Evolutionary conservation across 2,113 vertebrate species (phyloP).

Genomic region (Urocitellus parryii): DNA sequence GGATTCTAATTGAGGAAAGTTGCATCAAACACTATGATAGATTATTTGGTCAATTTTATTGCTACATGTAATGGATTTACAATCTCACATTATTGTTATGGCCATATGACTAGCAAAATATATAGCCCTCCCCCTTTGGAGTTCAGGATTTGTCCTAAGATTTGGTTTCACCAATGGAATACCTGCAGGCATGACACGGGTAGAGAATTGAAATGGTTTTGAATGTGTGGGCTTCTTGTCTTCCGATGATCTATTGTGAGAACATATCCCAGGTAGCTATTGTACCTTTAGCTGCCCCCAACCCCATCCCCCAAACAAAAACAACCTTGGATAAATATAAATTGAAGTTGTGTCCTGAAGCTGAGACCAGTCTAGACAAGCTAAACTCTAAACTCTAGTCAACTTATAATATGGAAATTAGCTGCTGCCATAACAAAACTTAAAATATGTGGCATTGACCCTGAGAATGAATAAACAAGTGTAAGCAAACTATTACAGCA

Average conservation of each 20-base stretch:
- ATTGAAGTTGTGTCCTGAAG: not conserved
- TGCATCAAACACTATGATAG: not conserved
- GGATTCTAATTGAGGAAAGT: not conserved
- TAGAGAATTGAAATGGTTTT: not conserved
- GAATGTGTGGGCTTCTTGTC: not conserved
- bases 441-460: not conserved
- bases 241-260: not conserved
- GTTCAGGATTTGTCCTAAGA: not conserved
- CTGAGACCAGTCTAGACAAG: not conserved
- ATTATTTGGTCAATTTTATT: not conserved
- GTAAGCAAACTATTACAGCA: not conserved
- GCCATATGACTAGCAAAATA: not conserved
- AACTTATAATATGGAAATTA: not conserved
- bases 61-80: not conserved
- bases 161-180: not conserved
- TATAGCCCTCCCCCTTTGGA: not conserved
- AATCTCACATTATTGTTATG: not conserved
- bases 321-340: too few relatives aligned
- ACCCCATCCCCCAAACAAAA: too few relatives aligned
- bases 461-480: not conserved
- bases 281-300: not conserved
- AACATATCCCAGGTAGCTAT: not conserved
- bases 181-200: not conserved
- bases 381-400: not conserved
- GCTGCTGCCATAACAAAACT: not conserved